Evolutionary conservation across 2,888 invertebrate genomes (phyloP).

Genomic region (Fragum whitleyi): DNA sequence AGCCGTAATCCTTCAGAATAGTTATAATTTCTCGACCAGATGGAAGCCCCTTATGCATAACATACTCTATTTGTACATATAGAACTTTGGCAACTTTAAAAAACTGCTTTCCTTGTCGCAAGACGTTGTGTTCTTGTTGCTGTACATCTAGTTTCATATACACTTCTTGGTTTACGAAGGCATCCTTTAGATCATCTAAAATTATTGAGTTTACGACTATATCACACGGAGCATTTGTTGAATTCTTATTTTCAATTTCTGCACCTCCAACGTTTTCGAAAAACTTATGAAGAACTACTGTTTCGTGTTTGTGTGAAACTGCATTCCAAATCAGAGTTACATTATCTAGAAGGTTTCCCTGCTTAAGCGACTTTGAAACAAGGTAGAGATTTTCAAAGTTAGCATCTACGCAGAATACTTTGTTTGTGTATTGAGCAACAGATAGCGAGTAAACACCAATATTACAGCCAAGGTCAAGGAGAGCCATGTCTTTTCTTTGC

Average conservation of each 20-base stretch:
- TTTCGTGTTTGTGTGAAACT: not conserved
- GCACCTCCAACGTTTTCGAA: not conserved
- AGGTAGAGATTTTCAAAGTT: conserved; percentile 3
- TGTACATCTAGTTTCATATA: conserved; percentile 5
- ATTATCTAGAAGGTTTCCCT: not conserved
- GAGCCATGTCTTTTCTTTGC: not conserved
- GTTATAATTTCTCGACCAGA: not conserved
- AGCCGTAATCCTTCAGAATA: not conserved
- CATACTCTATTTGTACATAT: not conserved
- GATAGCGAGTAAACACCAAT: conserved; percentile 3
- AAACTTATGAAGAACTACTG: not conserved
- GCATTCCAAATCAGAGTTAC: conserved; percentile 23
- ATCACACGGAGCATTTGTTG: not conserved
- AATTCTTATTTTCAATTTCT: not conserved
- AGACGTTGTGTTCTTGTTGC: not conserved
- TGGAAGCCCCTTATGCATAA: not conserved
- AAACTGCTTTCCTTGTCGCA: not conserved
- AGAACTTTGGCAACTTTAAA: not conserved
- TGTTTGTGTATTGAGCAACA: not conserved
- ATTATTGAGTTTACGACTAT: conserved; percentile 2
- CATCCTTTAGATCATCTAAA: not conserved
- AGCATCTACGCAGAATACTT: not conserved
- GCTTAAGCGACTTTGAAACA: not conserved
- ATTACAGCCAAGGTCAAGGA: conserved; percentile 7
- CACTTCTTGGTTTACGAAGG: not conserved